phyloP scores from a whole-genome alignment of 2,797 vertebrate genomes.

The Coendou prehensilis region DNA sequence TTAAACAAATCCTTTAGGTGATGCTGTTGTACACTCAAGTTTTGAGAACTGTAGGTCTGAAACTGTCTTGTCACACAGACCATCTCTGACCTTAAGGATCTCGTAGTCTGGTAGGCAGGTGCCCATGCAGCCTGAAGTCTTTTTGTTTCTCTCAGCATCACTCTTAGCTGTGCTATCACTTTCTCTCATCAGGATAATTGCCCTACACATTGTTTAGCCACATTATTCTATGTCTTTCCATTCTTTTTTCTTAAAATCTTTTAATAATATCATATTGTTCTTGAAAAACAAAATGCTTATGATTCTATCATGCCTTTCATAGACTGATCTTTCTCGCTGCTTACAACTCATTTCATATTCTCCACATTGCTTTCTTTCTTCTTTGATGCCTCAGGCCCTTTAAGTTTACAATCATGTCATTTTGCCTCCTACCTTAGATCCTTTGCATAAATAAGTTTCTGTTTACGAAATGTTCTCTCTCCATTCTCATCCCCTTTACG shows the following conservation, averaged over 20 bases:
- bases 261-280: background rate
- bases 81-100: background rate
- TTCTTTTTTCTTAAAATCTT: conserved; percentile 20
- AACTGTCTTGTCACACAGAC: background rate
- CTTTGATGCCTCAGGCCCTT: background rate
- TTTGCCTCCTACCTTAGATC: background rate
- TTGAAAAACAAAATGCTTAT: background rate
- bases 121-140: background rate
- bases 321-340: background rate
- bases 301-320: background rate
- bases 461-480: background rate
- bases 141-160: background rate
- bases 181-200: background rate
- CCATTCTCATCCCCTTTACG: background rate
- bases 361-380: background rate
- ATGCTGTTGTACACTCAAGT: background rate
- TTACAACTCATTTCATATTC: background rate
- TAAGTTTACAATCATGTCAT: background rate
- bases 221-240: background rate
- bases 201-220: background rate
- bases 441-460: background rate
- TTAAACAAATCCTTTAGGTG: background rate
- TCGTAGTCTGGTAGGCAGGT: background rate
- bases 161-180: background rate
- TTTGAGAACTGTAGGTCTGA: background rate